These are phyloP conservation scores for Hirtodrosophila cameraria DNA, from an alignment of 2,888 invertebrate genomes.

Conservation along the genomic window DNA sequence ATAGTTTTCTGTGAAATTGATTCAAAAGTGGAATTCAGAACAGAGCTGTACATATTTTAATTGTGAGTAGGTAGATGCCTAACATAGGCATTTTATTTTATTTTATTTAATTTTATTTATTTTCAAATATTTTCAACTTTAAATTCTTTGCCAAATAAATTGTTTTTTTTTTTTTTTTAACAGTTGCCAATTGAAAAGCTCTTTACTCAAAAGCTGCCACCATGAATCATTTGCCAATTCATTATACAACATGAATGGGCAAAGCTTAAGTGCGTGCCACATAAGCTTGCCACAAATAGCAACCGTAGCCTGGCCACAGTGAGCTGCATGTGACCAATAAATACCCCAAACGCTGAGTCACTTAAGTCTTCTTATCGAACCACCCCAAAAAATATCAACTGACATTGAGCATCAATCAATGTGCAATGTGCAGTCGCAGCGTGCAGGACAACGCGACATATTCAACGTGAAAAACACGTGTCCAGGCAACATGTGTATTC, in stretches of 20 bases:
- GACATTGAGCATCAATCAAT: slow-evolving; percentile 26
- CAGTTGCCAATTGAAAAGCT: slow-evolving; percentile 9
- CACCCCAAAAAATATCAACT: neutral
- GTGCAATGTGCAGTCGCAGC: slow-evolving; percentile 60
- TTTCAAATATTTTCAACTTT: too few species aligned
- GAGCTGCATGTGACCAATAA: slow-evolving; percentile 45
- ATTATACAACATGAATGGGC: slow-evolving; percentile 35
- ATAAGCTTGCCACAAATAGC: slow-evolving; percentile 39
- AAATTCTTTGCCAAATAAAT: too few species aligned
- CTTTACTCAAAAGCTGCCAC: slow-evolving; percentile 2
- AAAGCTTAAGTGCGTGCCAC: slow-evolving; percentile 11
- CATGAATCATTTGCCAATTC: slow-evolving; percentile 23
- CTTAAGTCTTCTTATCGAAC: neutral
- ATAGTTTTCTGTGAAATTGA: too few species aligned
- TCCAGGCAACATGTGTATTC: slow-evolving; percentile 20
- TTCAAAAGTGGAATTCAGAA: too few species aligned
- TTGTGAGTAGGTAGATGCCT: too few species aligned
- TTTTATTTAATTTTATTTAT: too few species aligned
- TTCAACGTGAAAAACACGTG: slow-evolving; percentile 56
- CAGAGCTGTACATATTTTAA: too few species aligned
- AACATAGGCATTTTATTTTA: too few species aligned
- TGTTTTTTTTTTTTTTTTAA: too few species aligned
- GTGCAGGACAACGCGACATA: slow-evolving; percentile 41
- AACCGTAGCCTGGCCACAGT: slow-evolving; percentile 44
- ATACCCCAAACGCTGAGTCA: neutral